Conservation (phyloP, 2,797 vertebrate genomes). For the Furcifer pardalis region DNA sequence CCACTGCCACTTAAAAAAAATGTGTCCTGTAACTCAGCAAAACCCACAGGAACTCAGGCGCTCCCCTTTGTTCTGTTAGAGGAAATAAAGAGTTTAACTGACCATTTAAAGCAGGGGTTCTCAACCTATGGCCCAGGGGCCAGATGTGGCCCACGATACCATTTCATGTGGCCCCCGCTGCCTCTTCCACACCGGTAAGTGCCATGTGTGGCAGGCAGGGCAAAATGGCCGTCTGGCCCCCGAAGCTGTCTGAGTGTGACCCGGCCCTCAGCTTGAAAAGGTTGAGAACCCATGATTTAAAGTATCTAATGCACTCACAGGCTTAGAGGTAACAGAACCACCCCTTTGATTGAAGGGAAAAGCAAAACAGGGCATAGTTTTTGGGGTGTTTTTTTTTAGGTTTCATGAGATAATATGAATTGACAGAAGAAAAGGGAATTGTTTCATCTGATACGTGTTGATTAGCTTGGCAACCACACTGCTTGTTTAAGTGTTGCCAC, state of each 20-base stretch:
- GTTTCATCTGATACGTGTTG: background rate
- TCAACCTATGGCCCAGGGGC: too few relatives aligned
- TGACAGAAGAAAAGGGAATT: background rate
- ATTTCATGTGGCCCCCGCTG: too few relatives aligned
- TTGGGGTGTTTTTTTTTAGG: background rate
- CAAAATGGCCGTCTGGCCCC: too few relatives aligned
- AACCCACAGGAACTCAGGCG: background rate
- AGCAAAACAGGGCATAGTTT: background rate
- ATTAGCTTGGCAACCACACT: background rate
- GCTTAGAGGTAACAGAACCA: slow-evolving; percentile 41
- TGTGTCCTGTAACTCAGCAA: background rate
- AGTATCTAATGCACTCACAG: background rate
- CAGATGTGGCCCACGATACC: too few relatives aligned
- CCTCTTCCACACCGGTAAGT: too few relatives aligned
- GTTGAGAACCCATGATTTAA: too few relatives aligned
- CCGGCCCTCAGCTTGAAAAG: too few relatives aligned
- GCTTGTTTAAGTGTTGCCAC: slow-evolving; percentile 10
- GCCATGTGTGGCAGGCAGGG: too few relatives aligned
- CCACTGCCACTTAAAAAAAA: background rate
- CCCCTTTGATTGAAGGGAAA: background rate
- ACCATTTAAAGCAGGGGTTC: too few relatives aligned
- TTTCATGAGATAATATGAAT: background rate
- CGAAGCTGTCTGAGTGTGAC: too few relatives aligned
- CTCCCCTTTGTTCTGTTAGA: background rate
- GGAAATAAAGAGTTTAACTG: background rate